phyloP scores from a whole-genome alignment of 2,888 invertebrate genomes.

The Eilema depressum region DNA sequence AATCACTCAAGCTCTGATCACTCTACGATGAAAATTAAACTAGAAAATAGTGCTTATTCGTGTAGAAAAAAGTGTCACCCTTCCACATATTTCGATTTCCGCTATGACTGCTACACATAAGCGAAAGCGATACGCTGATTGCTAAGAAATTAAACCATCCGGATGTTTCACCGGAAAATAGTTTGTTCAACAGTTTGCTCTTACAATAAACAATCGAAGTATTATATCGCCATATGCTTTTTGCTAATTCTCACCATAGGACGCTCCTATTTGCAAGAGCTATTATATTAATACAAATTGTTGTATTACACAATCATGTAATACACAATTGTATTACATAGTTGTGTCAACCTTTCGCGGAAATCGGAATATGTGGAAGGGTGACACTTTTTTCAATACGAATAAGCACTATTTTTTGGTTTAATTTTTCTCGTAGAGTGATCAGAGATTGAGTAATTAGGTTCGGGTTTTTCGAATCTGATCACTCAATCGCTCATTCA shows the following conservation, averaged over 20 bases:
- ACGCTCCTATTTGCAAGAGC: constrained; percentile 41
- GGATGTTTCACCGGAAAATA: constrained; percentile 60
- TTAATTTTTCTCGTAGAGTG: neutral
- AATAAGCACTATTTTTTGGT: neutral
- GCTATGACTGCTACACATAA: neutral
- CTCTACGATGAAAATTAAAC: neutral
- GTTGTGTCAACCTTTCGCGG: too few relatives aligned
- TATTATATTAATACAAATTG: constrained; percentile 34
- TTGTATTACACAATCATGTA: constrained; percentile 10
- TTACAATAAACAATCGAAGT: constrained; percentile 70
- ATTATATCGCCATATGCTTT: constrained; percentile 71
- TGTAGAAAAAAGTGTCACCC: neutral
- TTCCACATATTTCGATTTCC: too few relatives aligned
- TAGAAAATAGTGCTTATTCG: neutral
- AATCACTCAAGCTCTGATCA: too few relatives aligned
- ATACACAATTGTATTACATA: too few relatives aligned
- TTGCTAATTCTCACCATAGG: constrained; percentile 67
- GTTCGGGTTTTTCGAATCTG: too few relatives aligned
- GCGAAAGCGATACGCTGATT: constrained; percentile 10
- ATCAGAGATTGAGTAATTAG: too few relatives aligned
- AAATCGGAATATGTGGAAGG: too few relatives aligned
- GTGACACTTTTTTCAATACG: neutral
- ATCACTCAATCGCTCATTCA: too few relatives aligned
- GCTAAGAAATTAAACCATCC: constrained; percentile 28
- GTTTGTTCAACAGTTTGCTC: constrained; percentile 69